Evolutionary conservation across 2,797 vertebrate species (phyloP), one percentile per base, ranked within the genome.

Genomic region (Leptoclinus maculatus): DNA sequence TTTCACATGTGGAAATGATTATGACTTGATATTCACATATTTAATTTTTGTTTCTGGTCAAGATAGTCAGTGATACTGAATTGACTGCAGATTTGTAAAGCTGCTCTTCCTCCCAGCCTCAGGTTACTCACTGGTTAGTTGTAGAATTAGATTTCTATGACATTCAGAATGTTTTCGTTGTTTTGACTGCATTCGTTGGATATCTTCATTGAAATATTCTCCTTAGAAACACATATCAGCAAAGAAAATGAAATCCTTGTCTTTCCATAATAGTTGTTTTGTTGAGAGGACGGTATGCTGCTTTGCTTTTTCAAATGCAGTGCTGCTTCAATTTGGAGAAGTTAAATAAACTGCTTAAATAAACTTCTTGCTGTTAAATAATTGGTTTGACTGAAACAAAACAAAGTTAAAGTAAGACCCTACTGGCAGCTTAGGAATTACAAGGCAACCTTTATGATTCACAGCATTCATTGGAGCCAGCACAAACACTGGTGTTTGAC

Each of bases 371-470:
- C 71, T 80, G 77, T 87, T 83, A 71, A 88, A 80, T 89, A 88
- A 85, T 89, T 86, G 76, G 67, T 85, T 80, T 74, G 75, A 79
- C 78, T 85, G 57, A 60, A 80, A 86, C 68, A 78, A 84, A 89
- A 76, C 83, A 84, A 85, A 89, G 76, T 86, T 70, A 43, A 88
- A 87, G 64, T 72, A 62, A 77, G 64, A n/a, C 71, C 88, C 62
- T 38, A 34, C 53, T 87, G 87, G 76, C 86, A 84, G 76, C 21
- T 58, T 21, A 64, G 66, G 77, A 82, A 87, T 87, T 87, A 83
- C 76, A 88, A 88, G 82, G 84, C 80, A 78, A 78, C 89, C 75
- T 88, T 85, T 89, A 81, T 93, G 90, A 92, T 80, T 91, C 91
- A 93, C 74, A 76, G 83, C 47, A 21, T 84, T 84, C 63, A 68